Conservation (phyloP, 2,113 vertebrate genomes). For the Thermophis baileyi region DNA sequence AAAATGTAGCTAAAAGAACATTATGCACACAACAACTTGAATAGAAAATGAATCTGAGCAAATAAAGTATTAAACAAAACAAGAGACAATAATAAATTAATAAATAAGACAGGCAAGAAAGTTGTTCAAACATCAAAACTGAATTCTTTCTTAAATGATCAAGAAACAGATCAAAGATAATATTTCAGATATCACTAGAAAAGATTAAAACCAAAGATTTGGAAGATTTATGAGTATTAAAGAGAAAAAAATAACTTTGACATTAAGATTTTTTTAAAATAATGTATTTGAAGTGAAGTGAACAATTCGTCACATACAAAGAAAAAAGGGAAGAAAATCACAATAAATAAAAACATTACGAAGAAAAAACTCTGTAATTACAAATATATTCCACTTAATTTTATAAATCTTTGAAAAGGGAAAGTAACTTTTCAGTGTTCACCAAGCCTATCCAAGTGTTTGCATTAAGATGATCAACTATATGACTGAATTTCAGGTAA, state of each 20-base stretch:
- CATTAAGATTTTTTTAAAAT: background rate
- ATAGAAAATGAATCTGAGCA: background rate
- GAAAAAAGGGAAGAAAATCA: background rate
- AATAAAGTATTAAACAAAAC: background rate
- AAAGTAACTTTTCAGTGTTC: background rate
- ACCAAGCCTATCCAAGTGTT: background rate
- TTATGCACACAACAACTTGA: background rate
- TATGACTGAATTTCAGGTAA: background rate
- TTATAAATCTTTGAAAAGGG: background rate
- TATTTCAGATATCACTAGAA: background rate
- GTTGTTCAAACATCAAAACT: background rate
- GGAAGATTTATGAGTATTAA: background rate
- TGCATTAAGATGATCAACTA: background rate
- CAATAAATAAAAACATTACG: background rate
- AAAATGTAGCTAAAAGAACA: background rate
- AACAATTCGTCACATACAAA: background rate
- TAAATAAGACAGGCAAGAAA: background rate
- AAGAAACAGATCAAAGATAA: background rate
- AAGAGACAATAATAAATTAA: background rate
- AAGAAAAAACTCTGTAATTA: background rate
- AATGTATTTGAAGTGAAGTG: background rate
- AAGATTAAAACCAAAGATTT: background rate
- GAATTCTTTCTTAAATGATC: background rate
- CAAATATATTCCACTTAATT: background rate
- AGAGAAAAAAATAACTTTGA: background rate